These are phyloP conservation scores for Cantharis rustica DNA, from an alignment of 2,888 invertebrate species.

Conservation along the genomic window DNA sequence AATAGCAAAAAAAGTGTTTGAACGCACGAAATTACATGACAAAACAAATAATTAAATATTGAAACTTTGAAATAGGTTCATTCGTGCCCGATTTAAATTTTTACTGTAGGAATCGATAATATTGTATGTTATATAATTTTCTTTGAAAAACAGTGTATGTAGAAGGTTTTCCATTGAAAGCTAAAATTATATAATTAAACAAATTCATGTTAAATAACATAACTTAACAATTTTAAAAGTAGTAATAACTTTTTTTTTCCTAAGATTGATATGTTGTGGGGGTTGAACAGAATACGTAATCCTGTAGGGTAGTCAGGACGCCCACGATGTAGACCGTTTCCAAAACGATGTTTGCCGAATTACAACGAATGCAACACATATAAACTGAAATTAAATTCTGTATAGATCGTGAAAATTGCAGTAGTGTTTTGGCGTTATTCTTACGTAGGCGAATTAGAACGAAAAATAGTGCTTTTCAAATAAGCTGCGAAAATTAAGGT, in stretches of 20 bases:
- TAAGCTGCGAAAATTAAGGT: not conserved
- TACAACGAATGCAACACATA: conserved; percentile 43
- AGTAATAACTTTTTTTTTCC: not conserved
- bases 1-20: not conserved
- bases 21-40: not conserved
- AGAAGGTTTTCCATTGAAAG: not conserved
- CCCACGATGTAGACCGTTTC: conserved; percentile 38
- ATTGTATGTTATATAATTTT: not conserved
- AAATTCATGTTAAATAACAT: not conserved
- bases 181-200: not conserved
- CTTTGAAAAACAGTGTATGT: too few species aligned
- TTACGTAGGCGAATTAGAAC: conserved; percentile 19
- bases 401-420: conserved; percentile 50
- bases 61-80: not conserved
- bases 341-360: conserved; percentile 39
- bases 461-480: conserved; percentile 4
- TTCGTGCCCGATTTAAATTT: not conserved
- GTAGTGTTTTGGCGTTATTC: conserved; percentile 37
- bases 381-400: conserved; percentile 44
- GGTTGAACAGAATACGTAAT: not conserved
- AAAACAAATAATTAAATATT: not conserved
- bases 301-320: conserved; percentile 33
- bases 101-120: not conserved
- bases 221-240: not conserved
- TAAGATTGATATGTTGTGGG: not conserved